A percentile compares a stretch with the other conserved stretches of the same genome.
phyloP scores from a whole-genome alignment of 2,888 invertebrate species.

The Apodemia hepburni region DNA sequence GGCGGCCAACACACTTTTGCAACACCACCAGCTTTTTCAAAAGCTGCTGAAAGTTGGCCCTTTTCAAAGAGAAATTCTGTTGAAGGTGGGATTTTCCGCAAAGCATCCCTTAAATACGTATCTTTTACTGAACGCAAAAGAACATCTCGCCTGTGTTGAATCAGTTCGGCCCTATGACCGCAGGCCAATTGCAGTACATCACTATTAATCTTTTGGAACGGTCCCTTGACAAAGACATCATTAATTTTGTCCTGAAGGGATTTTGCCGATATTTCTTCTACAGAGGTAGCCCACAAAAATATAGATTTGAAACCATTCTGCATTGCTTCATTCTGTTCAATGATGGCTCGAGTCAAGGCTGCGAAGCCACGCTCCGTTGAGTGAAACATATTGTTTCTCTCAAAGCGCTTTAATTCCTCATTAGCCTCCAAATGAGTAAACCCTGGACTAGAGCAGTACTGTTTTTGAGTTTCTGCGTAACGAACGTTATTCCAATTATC shows the following conservation, averaged over 20 bases:
- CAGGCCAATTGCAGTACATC: background rate
- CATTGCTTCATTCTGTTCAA: constrained; percentile 28
- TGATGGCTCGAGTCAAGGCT: constrained; percentile 27
- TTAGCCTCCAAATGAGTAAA: constrained; percentile 29
- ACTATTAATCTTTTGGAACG: background rate
- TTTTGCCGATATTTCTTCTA: constrained; percentile 17
- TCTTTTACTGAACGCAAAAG: background rate
- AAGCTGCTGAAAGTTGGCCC: background rate
- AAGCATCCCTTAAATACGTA: background rate
- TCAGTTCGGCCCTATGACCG: background rate
- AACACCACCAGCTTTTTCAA: background rate
- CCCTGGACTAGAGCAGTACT: constrained; percentile 1
- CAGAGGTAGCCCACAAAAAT: constrained; percentile 20
- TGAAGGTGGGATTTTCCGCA: background rate
- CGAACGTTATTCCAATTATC: constrained; percentile 5
- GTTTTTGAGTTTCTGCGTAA: constrained; percentile 8
- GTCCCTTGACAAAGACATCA: constrained; percentile 12
- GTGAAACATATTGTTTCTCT: constrained; percentile 11
- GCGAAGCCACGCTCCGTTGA: constrained; percentile 30
- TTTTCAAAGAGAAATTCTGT: background rate
- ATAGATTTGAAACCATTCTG: constrained; percentile 22
- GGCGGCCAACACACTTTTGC: background rate
- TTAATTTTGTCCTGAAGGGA: constrained; percentile 25
- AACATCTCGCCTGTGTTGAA: background rate
- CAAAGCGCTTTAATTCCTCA: constrained; percentile 26